Percentiles rank a stretch among this genome's conserved stretches.
These are phyloP conservation scores for Enteromius mattozi DNA, from an alignment of 2,797 vertebrate species.

Conservation along the genomic window DNA sequence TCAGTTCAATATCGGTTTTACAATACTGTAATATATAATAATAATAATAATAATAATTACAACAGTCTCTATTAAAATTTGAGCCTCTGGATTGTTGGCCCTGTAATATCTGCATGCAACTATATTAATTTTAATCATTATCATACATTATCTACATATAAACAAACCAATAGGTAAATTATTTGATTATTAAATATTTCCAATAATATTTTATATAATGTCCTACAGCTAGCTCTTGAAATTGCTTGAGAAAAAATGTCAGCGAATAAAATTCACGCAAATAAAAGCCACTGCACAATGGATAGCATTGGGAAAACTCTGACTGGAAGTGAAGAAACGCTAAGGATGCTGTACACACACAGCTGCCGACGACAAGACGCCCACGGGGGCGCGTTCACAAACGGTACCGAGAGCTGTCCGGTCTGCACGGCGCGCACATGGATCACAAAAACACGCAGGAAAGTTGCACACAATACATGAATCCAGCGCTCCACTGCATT, in stretches of 20 bases:
- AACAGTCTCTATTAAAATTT: background rate
- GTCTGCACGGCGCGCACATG: constrained; percentile 50
- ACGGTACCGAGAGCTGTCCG: constrained; percentile 53
- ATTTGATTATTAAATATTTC: background rate
- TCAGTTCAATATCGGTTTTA: background rate
- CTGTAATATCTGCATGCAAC: background rate
- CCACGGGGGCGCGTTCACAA: constrained; percentile 56
- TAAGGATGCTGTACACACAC: constrained; percentile 52
- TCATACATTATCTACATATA: background rate
- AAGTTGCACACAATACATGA: constrained; percentile 19
- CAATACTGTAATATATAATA: background rate
- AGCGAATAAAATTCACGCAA: background rate
- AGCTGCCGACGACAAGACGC: constrained; percentile 58
- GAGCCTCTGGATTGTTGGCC: background rate
- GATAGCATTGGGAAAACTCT: constrained; percentile 1
- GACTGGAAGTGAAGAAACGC: constrained; percentile 37
- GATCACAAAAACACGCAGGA: constrained; percentile 36
- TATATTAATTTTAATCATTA: background rate
- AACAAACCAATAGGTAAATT: background rate
- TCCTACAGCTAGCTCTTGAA: background rate
- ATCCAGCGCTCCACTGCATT: background rate
- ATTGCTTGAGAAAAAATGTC: background rate
- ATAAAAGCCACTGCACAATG: background rate
- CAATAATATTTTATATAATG: background rate
- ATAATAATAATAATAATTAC: background rate